Evolutionary conservation across 2,113 vertebrate species (phyloP).

Genomic region (Phalacrocorax brasilianus): DNA sequence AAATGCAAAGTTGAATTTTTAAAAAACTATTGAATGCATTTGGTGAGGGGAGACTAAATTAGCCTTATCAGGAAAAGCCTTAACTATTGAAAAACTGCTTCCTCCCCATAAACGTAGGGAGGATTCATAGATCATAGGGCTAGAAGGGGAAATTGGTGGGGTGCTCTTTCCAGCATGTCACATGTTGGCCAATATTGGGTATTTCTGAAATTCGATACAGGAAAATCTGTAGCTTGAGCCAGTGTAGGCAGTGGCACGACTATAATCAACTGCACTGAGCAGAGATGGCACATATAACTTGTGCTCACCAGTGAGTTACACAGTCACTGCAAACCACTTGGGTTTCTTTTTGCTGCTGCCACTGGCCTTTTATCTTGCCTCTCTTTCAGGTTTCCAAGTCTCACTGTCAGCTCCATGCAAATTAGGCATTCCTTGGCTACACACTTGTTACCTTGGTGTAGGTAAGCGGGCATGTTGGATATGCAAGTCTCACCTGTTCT

Average conservation of each 20-base stretch:
- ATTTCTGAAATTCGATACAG: background rate
- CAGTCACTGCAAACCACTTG: background rate
- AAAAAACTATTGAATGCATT: background rate
- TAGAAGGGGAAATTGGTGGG: background rate
- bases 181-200: background rate
- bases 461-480: background rate
- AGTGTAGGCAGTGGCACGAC: background rate
- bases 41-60: background rate
- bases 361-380: slow-evolving; percentile 28
- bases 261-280: background rate
- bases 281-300: background rate
- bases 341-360: background rate
- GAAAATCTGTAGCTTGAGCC: background rate
- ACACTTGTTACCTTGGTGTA: background rate
- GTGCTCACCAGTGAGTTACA: background rate
- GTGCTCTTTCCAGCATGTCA: background rate
- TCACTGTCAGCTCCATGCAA: slow-evolving; percentile 15
- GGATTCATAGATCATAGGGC: background rate
- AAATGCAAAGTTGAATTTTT: background rate
- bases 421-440: background rate
- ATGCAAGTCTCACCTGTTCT: background rate
- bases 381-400: slow-evolving; percentile 20
- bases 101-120: background rate
- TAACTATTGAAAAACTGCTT: slow-evolving; percentile 21
- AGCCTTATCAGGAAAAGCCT: background rate